Evolutionary conservation across 2,797 vertebrate genomes (phyloP).

Genomic region (Helostoma temminkii): DNA sequence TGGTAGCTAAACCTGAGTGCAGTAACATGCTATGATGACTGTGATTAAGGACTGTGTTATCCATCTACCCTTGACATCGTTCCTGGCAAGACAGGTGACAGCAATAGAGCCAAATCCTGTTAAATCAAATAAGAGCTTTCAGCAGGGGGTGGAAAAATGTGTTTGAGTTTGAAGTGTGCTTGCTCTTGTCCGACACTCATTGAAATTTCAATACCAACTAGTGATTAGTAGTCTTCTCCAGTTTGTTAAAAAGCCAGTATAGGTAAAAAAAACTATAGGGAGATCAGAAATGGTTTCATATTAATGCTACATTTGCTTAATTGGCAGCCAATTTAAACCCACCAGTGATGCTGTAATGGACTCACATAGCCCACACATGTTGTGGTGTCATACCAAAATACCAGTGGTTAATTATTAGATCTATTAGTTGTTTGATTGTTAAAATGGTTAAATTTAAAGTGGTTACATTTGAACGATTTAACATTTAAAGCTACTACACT

Average conservation of each 20-base stretch:
- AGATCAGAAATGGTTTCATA: slow-evolving; percentile 1
- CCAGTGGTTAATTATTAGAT: neutral
- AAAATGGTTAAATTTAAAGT: too few relatives aligned
- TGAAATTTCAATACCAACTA: too few relatives aligned
- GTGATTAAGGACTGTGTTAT: slow-evolving; percentile 60
- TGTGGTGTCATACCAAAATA: neutral
- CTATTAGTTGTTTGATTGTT: neutral
- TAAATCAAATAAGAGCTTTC: slow-evolving; percentile 23
- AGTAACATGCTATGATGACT: slow-evolving; percentile 53
- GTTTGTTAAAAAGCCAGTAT: slow-evolving; percentile 29
- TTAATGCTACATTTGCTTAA: slow-evolving; percentile 12
- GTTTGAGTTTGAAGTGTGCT: slow-evolving; percentile 20
- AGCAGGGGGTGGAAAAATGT: slow-evolving; percentile 1
- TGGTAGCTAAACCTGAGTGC: slow-evolving; percentile 53
- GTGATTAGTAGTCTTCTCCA: too few relatives aligned
- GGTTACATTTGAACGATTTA: too few relatives aligned
- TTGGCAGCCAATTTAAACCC: slow-evolving; percentile 11
- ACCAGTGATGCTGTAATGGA: neutral
- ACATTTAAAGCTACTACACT: too few relatives aligned
- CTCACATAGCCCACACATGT: neutral
- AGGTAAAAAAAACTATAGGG: too few relatives aligned
- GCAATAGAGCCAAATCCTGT: slow-evolving; percentile 19
- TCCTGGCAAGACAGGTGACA: slow-evolving; percentile 6
- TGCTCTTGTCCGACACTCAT: slow-evolving; percentile 26
- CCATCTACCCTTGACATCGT: slow-evolving; percentile 39